phyloP scores from a whole-genome alignment of 2,888 invertebrate genomes.

The Unio pictorum region DNA sequence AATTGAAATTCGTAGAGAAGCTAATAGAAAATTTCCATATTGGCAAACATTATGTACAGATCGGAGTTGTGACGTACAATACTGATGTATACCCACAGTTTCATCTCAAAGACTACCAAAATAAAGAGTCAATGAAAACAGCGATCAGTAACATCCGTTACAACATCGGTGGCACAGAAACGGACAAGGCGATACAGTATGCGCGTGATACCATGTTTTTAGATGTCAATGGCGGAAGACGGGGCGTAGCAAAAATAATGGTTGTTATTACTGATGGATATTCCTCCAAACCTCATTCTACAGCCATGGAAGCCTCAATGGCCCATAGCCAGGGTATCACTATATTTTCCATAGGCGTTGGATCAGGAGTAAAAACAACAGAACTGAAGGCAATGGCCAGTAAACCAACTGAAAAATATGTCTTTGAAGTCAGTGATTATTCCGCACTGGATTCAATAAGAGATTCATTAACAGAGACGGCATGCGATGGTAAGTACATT shows the following conservation, averaged over 20 bases:
- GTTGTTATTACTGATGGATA: constrained; percentile 59
- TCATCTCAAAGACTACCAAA: constrained; percentile 14
- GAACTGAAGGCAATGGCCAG: constrained; percentile 51
- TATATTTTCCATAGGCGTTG: constrained; percentile 43
- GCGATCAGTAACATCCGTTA: constrained; percentile 23
- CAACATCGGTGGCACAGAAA: constrained; percentile 28
- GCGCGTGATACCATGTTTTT: constrained; percentile 29
- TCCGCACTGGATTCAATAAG: constrained; percentile 41
- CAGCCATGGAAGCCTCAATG: constrained; percentile 25
- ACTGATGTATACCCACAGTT: constrained; percentile 20
- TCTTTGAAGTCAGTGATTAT: constrained; percentile 52
- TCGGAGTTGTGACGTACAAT: constrained; percentile 35
- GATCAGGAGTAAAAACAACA: constrained; percentile 26
- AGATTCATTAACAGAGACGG: constrained; percentile 30
- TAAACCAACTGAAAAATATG: constrained; percentile 40
- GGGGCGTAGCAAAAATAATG: constrained; percentile 38
- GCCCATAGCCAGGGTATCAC: constrained; percentile 27
- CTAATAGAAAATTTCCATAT: constrained; percentile 43
- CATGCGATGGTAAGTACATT: constrained; percentile 39
- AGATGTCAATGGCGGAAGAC: constrained; percentile 33
- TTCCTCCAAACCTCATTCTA: constrained; percentile 21
- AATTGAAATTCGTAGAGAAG: constrained; percentile 46
- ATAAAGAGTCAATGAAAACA: constrained; percentile 10
- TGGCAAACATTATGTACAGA: constrained; percentile 27
- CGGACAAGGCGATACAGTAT: constrained; percentile 27